Conservation (phyloP, 2,888 invertebrate genomes). For the Tenthredo scrophulariae region DNA sequence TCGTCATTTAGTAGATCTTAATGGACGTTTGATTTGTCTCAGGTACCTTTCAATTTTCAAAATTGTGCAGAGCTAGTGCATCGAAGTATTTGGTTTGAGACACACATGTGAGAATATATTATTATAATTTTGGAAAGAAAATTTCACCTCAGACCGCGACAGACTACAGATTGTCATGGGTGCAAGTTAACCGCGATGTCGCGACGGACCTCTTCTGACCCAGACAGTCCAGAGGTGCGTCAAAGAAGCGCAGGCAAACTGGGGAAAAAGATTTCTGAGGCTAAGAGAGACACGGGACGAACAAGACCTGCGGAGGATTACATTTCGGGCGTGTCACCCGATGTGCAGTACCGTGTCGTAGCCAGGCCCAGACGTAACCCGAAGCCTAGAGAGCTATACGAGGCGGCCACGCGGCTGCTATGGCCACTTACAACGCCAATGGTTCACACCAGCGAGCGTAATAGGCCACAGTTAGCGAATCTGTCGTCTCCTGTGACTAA, state of each 20-base stretch:
- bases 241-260: background rate
- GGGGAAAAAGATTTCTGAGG: background rate
- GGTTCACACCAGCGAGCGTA: slow-evolving; percentile 43
- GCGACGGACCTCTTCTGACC: background rate
- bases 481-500: slow-evolving; percentile 45
- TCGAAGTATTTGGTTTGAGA: background rate
- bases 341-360: slow-evolving; percentile 67
- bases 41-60: background rate
- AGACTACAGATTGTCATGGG: background rate
- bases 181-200: background rate
- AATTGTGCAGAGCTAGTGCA: background rate
- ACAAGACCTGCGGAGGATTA: background rate
- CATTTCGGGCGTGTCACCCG: slow-evolving; percentile 65
- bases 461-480: slow-evolving; percentile 48
- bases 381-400: slow-evolving; percentile 68
- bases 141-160: background rate
- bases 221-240: background rate
- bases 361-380: slow-evolving; percentile 72
- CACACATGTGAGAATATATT: background rate
- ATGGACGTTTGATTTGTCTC: background rate
- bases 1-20: background rate
- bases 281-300: background rate
- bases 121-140: too few relatives aligned
- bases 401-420: slow-evolving; percentile 59
- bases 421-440: slow-evolving; percentile 35